These are phyloP conservation scores for Ptychoptera albimana DNA, from an alignment of 2,888 invertebrate genomes.

Conservation along the genomic window DNA sequence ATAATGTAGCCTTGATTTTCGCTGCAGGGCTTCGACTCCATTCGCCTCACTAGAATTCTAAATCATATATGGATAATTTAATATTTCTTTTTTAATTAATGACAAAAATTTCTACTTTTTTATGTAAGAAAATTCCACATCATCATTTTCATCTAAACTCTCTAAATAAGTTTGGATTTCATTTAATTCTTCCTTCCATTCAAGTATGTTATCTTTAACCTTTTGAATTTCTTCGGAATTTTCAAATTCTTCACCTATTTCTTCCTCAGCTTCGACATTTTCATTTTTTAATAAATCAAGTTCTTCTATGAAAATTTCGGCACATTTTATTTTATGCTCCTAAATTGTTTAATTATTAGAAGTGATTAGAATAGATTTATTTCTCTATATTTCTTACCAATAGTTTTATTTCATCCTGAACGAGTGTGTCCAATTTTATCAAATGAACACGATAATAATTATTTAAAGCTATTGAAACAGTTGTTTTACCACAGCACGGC, in stretches of 20 bases:
- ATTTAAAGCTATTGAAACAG: constrained; percentile 37
- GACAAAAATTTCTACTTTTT: background rate
- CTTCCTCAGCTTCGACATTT: constrained; percentile 30
- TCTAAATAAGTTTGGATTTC: background rate
- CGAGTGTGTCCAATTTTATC: constrained; percentile 4
- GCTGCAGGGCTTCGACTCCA: constrained; percentile 8
- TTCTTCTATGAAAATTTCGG: background rate
- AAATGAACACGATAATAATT: constrained; percentile 35
- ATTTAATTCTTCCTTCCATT: background rate
- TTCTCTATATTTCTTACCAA: constrained; percentile 1
- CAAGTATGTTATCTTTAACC: background rate
- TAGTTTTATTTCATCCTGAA: constrained; percentile 4
- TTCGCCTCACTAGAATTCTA: background rate
- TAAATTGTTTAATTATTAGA: constrained; percentile 9
- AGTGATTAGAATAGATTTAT: too few species aligned
- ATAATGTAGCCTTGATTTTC: constrained; percentile 14
- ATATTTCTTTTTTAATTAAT: background rate
- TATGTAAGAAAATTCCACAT: background rate
- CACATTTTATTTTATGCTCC: background rate
- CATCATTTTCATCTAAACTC: background rate
- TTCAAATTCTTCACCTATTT: constrained; percentile 21
- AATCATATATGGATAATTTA: background rate
- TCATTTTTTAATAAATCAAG: constrained; percentile 21
- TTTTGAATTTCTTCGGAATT: background rate
- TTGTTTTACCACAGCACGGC: constrained; percentile 47